Evolutionary conservation across 2,113 vertebrate species (phyloP), one percentile per base, ranked within the genome.

Genomic region (Mormyrus iriodes): DNA sequence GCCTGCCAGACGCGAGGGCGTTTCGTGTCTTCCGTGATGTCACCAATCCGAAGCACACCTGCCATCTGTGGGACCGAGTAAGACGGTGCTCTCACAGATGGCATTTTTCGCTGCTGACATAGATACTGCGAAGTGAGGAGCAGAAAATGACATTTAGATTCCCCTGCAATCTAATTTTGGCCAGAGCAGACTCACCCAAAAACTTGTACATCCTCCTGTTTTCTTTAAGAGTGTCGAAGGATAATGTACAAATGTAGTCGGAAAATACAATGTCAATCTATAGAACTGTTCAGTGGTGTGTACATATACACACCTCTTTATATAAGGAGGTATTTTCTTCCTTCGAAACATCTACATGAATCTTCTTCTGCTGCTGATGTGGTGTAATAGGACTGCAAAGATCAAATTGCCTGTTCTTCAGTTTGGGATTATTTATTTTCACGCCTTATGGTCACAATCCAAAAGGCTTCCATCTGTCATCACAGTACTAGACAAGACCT

Each of bases 1-100:
- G 52, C 8, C 73, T 52, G 88, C 73, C 65, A 88, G 82, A 89
- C 52, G 88, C 55, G 88, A 84, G 79, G 76, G 88, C n/a, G 88
- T 85, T 27, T 35, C 5, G 76, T 83, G 88, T 46, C 82, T n/a
- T 89, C 55, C 12, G 52, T 89, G 76, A 89, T 69, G 44, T 86
- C 53, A 85, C 42, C 42, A 17, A 58, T 44, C n/a, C 31, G 21
- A 61, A 51, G 82, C 46, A 52, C 89, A 73, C 58, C 83, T 51
- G 35, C 82, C 82, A 89, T 89, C 89, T 86, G 82, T 46, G 82
- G 58, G 17, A 13, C 83, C 27, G n/a, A 89, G 27, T 35, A 24
- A 73, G 83, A 85, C 3, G 27, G 53, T 27, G 42, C 88, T 51
- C 49, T 6, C 39, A 19, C 88, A 88, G 88, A 88, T 83, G 73